Base-by-base conservation (phyloP, 2,797 vertebrate species). In the Coendou prehensilis region DNA sequence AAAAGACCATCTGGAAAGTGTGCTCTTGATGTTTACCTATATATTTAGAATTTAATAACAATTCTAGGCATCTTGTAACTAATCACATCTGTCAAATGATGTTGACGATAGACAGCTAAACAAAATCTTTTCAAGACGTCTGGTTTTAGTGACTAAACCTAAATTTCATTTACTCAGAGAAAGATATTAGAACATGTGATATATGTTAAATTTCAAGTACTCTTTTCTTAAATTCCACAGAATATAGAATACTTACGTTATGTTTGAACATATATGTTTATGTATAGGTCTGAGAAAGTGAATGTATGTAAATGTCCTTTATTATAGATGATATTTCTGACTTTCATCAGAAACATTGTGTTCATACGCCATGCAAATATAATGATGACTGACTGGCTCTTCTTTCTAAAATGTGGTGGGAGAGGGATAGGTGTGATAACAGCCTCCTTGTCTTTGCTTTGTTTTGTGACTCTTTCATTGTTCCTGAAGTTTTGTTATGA, bases 31-130 rank as follows among this genome's bases (percentile, higher is more conserved):
- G 79, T 95, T 98, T 96, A 85, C 54, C 69, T 97, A 56, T 91
- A 85, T 80, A 93, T 97, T 98, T 97, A 91, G 41, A 80, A n/a
- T 96, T 92, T 95, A 97, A 95, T 85, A 97, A 97, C 79, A 88
- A 81, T 93, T 93, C 94, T 95, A 82, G 64, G 91, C 85, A 94
- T 91, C 85, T 97, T 95, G 97, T 96, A 97, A 94, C 97, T 97
- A 98, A 96, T 98, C 90, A 89, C 8, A 54, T 96, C 87, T 98
- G 94, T 97, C 96, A 97, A 97, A 94, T 67, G 86, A 82, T 94
- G 0, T 93, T 96, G 93, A 97, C 94, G 52, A 85, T 59, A 93
- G 20, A 89, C 47, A 75, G 13, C 37, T 81, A 92, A 94, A 75
- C 5, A 94, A 67, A 81, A 97, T 98, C 87, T 94, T 56, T 97